Percentiles rank a stretch among this genome's conserved stretches.
Evolutionary conservation across 64 coral and sea anemone species (phyloP).

Genomic region (Stichodactyla mertensii): DNA sequence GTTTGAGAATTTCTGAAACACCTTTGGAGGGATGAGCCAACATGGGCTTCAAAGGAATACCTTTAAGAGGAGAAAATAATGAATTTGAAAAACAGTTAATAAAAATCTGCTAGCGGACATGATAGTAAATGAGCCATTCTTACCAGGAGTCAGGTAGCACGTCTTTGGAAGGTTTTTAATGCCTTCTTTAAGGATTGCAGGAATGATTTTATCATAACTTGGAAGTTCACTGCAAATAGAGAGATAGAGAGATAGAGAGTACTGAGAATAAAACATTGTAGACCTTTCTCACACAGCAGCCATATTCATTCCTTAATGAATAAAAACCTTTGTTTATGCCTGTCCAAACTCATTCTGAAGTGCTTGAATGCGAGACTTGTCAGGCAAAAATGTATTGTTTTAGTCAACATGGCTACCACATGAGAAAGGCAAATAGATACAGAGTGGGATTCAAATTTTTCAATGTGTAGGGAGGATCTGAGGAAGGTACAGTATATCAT

Average conservation of each 20-base stretch:
- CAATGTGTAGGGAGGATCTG: too few relatives aligned
- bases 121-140: not conserved
- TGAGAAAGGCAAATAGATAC: too few relatives aligned
- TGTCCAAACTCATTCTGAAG: too few relatives aligned
- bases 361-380: too few relatives aligned
- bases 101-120: not conserved
- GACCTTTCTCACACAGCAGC: too few relatives aligned
- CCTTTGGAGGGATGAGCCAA: slow-evolving; percentile 92
- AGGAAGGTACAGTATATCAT: too few relatives aligned
- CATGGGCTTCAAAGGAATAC: slow-evolving; percentile 92
- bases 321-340: too few relatives aligned
- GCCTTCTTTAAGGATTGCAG: slow-evolving; percentile 75
- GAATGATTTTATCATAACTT: slow-evolving; percentile 83
- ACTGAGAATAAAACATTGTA: too few relatives aligned
- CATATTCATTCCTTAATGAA: too few relatives aligned
- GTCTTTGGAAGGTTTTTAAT: slow-evolving; percentile 69
- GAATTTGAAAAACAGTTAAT: not conserved
- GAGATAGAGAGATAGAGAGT: not conserved
- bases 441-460: too few relatives aligned
- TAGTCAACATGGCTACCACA: too few relatives aligned
- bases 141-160: slow-evolving; percentile 96
- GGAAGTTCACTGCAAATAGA: slow-evolving; percentile 75
- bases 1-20: slow-evolving; percentile 77
- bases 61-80: slow-evolving; percentile 11
- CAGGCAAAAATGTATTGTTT: too few relatives aligned